phyloP scores from a whole-genome alignment of 2,113 vertebrate species.

The Misgurnus mizolepis region DNA sequence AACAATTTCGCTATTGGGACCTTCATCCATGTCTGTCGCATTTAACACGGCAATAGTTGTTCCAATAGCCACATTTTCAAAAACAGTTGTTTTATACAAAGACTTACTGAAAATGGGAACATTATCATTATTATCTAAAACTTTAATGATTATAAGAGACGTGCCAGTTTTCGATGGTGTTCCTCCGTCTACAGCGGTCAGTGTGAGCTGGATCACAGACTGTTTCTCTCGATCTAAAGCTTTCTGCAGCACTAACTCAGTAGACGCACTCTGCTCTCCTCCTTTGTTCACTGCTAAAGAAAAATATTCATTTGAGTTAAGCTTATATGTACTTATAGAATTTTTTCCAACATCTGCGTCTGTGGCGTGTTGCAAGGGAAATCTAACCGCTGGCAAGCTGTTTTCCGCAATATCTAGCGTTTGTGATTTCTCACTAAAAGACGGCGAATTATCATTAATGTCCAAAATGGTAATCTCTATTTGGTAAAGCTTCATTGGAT shows the following conservation, averaged over 20 bases:
- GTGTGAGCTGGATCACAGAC: conserved; percentile 62
- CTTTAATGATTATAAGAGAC: conserved; percentile 69
- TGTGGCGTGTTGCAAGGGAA: conserved; percentile 72
- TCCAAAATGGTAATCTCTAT: conserved; percentile 79
- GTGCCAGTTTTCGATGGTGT: conserved; percentile 69
- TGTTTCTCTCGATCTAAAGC: conserved; percentile 77
- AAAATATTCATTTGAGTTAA: conserved; percentile 75
- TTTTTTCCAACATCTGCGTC: conserved; percentile 76
- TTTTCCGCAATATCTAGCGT: conserved; percentile 73
- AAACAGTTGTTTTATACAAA: conserved; percentile 71
- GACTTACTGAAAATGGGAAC: conserved; percentile 73
- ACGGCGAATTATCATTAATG: conserved; percentile 80
- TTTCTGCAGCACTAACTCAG: conserved; percentile 78
- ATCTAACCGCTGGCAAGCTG: conserved; percentile 67
- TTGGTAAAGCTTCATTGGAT: conserved; percentile 65
- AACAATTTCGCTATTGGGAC: conserved; percentile 69
- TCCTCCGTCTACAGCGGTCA: conserved; percentile 74
- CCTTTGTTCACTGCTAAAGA: conserved; percentile 70
- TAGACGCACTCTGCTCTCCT: conserved; percentile 70
- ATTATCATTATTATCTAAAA: conserved; percentile 83
- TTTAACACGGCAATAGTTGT: conserved; percentile 64
- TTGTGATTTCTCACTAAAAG: conserved; percentile 70
- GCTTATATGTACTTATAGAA: conserved; percentile 73
- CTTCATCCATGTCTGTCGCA: conserved; percentile 78
- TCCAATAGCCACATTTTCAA: conserved; percentile 69